Evolutionary conservation across 1,140 invertebrate genomes (phyloP).

Genomic region (Papilio dardanus): DNA sequence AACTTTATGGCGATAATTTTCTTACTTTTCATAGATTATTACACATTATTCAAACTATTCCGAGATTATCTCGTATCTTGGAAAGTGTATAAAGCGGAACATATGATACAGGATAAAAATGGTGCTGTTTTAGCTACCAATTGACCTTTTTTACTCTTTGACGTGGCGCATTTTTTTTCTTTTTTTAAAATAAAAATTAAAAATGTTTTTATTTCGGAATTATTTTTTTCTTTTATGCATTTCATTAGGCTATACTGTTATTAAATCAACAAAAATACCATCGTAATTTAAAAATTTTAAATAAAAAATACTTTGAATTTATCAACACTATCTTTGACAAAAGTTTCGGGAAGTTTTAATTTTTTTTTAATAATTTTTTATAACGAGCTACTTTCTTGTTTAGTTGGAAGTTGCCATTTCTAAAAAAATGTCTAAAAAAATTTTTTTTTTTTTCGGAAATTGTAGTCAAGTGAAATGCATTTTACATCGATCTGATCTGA

Average conservation of each 20-base stretch:
- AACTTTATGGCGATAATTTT: constrained; percentile 93
- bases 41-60: constrained; percentile 94
- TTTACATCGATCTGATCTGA: constrained; percentile 22
- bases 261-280: too few species aligned
- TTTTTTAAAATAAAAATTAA: too few species aligned
- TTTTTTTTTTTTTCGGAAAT: not conserved
- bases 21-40: constrained; percentile 94
- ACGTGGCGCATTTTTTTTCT: not conserved
- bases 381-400: too few species aligned
- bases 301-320: too few species aligned
- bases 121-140: constrained; percentile 39
- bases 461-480: constrained; percentile 25
- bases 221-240: not conserved
- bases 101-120: constrained; percentile 85
- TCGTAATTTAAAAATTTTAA: too few species aligned
- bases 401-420: too few species aligned
- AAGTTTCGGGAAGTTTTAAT: too few species aligned
- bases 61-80: constrained; percentile 93
- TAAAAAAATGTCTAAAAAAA: too few species aligned
- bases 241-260: not conserved
- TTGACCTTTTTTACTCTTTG: constrained; percentile 39
- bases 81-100: constrained; percentile 90
- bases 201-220: too few species aligned
- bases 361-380: too few species aligned
- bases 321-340: too few species aligned